Evolutionary conservation across 1,140 invertebrate species (phyloP), one percentile per base, ranked within the genome.

Genomic region (Penaeus chinensis): DNA sequence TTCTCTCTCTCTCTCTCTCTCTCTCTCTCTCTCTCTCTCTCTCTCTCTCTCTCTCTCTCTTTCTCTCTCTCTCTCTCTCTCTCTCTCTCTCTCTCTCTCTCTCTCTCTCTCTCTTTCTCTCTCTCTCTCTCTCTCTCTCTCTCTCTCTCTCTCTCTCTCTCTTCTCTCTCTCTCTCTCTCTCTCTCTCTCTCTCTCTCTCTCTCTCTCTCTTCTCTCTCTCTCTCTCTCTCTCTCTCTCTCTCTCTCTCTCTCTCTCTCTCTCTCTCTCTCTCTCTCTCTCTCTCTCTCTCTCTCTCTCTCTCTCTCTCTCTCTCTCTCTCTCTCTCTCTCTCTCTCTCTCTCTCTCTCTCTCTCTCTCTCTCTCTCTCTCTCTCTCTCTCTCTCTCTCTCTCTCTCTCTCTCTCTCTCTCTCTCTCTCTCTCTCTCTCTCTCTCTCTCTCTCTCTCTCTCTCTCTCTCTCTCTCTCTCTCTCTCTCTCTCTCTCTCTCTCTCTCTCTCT

Each of bases 71-170:
- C 37, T 54, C 19, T 77, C 24, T n/a, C 76, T n/a, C 27, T n/a
- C 76, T 42, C 19, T 19, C 42, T 76, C 71, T 76, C 71, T 32
- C 18, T 66, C 18, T 3, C 42, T 19, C 42, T 18, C 24, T 42
- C n/a, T 13, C 18, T 74, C 18, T 76, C 18, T 54, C 37, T 42
- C 37, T 78, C 37, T 78, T 22, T 78, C 32, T 54, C 37, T 42
- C 76, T 78, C n/a, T n/a, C n/a, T n/a, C n/a, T n/a, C n/a, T 54
- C 24, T 78, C 76, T 42, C 37, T 78, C 76, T 42, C 76, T 78
- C n/a, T n/a, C n/a, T 1, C 2, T 1, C 32, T 32, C 32, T 1
- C 32, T 32, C 32, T 32, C 32, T 32, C 2, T 32, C 2, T 32
- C 32, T 32, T 2, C 32, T 1, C 32, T 32, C 32, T 32, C 32